Evolutionary conservation across 1,140 invertebrate species (phyloP), one percentile per base, ranked within the genome.

Genomic region (Popillia japonica): DNA sequence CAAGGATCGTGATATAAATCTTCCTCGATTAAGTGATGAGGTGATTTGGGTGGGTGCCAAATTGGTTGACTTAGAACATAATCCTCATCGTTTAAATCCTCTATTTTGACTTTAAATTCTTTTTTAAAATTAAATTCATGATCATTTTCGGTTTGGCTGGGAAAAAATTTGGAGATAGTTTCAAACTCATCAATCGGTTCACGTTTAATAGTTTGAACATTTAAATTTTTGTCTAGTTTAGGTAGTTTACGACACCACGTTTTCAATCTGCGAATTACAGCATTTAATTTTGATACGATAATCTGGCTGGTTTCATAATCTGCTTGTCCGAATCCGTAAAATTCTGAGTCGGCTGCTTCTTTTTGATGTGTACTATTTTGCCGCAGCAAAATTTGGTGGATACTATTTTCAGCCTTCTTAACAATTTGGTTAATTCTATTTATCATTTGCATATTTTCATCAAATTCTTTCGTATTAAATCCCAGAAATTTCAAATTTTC

Each of bases 1-100:
- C 89, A 90, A 72, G 89, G 89, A 80, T 90, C 89, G 6, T 83
- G 78, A 22, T 85, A 86, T 23, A 90, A 88, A 64, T 87, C 86
- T 83, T 90, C 89, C 83, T 90, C 89, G 14, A 90, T 85, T 0
- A 90, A 82, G 64, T 87, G 86, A 79, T 90, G 89, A 0, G 89
- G 89, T 3, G 89, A 90, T 27, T 83, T 79, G 6, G 89, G 89
- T 81, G 83, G 81, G 17, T 61, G 72, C 76, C 78, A 77, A 17
- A 76, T 68, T 68, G 61, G 61, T 68, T 23, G 17, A 3, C 17
- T 27, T 23, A 40, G 77, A 68, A 27, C 4, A 20, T 68, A 68
- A 14, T 68, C 22, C 6, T 9, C 7, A 40, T 40, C 17, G 8
- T 23, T 42, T 73, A 14, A 14, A 3, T 42, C 20, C 17, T 48